Evolutionary conservation across 1,140 invertebrate species (phyloP).

Genomic region (Chelonus insularis): DNA sequence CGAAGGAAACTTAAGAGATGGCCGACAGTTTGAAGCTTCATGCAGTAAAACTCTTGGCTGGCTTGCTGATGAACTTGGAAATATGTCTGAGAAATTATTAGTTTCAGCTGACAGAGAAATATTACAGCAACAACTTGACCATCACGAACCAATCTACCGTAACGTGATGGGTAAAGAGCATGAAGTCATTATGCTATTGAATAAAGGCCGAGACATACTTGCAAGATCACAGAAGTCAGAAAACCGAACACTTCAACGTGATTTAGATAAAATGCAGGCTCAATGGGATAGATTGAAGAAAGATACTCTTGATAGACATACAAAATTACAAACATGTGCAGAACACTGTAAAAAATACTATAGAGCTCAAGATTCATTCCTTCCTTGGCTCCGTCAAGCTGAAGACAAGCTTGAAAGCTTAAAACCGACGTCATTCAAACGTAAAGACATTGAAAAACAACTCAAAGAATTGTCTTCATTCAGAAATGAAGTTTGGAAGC

Average conservation of each 20-base stretch:
- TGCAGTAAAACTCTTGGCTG: constrained; percentile 86
- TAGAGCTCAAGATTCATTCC: constrained; percentile 79
- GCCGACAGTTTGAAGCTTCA: constrained; percentile 82
- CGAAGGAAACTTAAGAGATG: constrained; percentile 80
- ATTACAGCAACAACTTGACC: constrained; percentile 82
- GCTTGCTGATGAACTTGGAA: constrained; percentile 77
- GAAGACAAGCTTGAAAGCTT: constrained; percentile 83
- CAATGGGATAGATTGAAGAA: constrained; percentile 89
- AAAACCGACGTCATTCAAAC: constrained; percentile 79
- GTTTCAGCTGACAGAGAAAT: constrained; percentile 85
- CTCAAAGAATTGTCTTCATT: constrained; percentile 87
- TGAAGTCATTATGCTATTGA: constrained; percentile 90
- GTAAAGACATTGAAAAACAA: constrained; percentile 85
- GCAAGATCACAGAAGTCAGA: constrained; percentile 64
- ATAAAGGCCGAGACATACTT: constrained; percentile 83
- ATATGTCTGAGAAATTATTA: constrained; percentile 74
- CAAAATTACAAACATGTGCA: constrained; percentile 82
- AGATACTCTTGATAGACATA: constrained; percentile 82
- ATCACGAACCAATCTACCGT: constrained; percentile 86
- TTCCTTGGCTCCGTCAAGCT: constrained; percentile 84
- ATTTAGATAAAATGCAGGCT: constrained; percentile 83
- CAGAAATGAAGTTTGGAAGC: constrained; percentile 90
- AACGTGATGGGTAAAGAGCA: constrained; percentile 89
- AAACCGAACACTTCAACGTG: constrained; percentile 65
- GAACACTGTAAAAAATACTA: constrained; percentile 93